Conservation (phyloP, 2,113 vertebrate species). For the Vidua chalybeata region DNA sequence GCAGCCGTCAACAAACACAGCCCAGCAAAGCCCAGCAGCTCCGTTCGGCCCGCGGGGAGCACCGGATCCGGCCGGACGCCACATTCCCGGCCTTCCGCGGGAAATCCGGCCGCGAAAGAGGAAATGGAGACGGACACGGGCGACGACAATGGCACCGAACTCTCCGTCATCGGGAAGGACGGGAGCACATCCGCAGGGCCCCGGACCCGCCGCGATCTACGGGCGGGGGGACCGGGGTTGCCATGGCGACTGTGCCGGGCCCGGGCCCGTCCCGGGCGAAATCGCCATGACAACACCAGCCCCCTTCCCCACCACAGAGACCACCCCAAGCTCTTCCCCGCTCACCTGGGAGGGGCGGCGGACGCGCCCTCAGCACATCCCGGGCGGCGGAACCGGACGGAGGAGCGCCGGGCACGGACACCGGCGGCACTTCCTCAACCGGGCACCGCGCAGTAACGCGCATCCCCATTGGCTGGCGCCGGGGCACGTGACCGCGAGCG, state of each 20-base stretch:
- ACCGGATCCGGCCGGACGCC: rapidly evolving
- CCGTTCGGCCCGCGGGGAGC: not conserved
- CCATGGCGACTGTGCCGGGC: not conserved
- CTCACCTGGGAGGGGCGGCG: slow-evolving; percentile 9
- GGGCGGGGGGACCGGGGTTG: not conserved
- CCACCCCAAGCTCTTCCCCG: rapidly evolving
- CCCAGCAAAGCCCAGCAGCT: rapidly evolving
- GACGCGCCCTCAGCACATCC: slow-evolving; percentile 28
- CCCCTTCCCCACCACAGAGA: not conserved
- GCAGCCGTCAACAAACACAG: rapidly evolving
- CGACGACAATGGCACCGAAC: rapidly evolving
- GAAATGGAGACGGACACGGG: not conserved
- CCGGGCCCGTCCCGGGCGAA: not conserved
- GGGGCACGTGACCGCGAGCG: rapidly evolving
- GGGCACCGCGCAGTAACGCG: not conserved
- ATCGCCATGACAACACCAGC: not conserved
- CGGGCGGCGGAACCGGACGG: not conserved
- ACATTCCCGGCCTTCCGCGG: not conserved
- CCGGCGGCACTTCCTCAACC: not conserved
- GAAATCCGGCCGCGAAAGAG: not conserved
- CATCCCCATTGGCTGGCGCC: not conserved
- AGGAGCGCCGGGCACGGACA: not conserved
- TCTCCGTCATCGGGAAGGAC: not conserved
- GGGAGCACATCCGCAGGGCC: not conserved
- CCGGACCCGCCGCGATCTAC: no score